Base-by-base conservation (phyloP, 2,797 vertebrate genomes). In the Sebastes elongatus region DNA sequence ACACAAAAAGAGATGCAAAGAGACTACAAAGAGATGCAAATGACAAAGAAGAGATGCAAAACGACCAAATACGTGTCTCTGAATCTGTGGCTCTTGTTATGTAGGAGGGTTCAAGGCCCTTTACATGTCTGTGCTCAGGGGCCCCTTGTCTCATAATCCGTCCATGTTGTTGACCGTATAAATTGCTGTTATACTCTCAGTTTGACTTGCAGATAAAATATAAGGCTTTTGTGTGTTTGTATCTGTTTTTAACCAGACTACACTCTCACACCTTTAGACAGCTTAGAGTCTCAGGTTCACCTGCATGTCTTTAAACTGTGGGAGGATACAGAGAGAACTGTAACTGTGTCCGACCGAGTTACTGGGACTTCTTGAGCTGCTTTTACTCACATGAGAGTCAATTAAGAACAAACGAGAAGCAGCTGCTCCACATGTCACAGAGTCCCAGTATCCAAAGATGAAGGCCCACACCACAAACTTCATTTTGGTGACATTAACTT, bases 321-420 rank as follows among this genome's bases (percentile, higher is more conserved):
- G 2, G 2, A 28, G 25, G 10, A 56, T 1, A 69, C 2, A 55
- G 14, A 4, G 7, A 20, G 10, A 20, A 32, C n/a, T 32, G 38
- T 42, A 0, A 16, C 38, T 42, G 38, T 42, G 38, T 42, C 38
- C 6, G 38, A 42, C 38, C 6, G 38, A 42, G 28, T n/a, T n/a
- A 30, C 28, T n/a, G n/a, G 13, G 2, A 63, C n/a, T 8, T 23
- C 32, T 33, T 18, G 9, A 28, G 10, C 33, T 28, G 46, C 23
- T 70, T 78, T 71, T 20, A 20, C 74, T 61, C 60, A 7, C 11
- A 1, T 2, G 8, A 10, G n/a, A 66, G 13, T 80, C 5, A 85
- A 86, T 93, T 70, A 85, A 70, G 25, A 7, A 8, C 23, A 20
- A 79, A 90, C 7, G 28, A 74, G 52, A 71, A 30, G 4, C 91